A percentile compares a stretch with the other conserved stretches of the same genome.
phyloP scores from a whole-genome alignment of 2,113 vertebrate genomes.

The Genyomyrus donnyi region DNA sequence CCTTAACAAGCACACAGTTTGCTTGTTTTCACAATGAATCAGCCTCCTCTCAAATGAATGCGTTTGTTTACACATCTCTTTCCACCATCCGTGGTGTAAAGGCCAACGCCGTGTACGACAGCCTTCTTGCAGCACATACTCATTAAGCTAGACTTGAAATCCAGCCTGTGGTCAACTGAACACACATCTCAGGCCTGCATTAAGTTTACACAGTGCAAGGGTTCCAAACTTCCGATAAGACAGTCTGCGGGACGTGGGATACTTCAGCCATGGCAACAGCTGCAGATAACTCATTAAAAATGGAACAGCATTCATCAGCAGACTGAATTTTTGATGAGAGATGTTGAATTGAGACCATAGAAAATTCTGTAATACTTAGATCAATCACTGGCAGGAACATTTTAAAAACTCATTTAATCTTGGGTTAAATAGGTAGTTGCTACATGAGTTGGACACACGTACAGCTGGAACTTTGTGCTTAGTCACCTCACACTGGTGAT shows the following conservation, averaged over 20 bases:
- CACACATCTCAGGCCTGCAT: not conserved
- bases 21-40: not conserved
- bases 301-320: not conserved
- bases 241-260: not conserved
- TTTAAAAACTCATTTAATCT: not conserved
- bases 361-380: not conserved
- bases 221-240: not conserved
- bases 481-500: not conserved
- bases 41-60: not conserved
- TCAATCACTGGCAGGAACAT: not conserved
- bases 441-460: not conserved
- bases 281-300: not conserved
- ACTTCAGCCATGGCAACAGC: not conserved
- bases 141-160: not conserved
- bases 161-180: not conserved
- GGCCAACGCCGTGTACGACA: not conserved
- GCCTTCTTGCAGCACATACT: not conserved
- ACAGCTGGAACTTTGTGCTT: not conserved
- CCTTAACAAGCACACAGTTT: not conserved
- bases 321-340: not conserved
- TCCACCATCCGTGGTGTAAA: not conserved
- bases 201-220: not conserved
- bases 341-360: not conserved
- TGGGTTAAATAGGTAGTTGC: not conserved
- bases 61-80: not conserved